Conservation (phyloP, 2,888 invertebrate genomes). For the Griposia aprilina region DNA sequence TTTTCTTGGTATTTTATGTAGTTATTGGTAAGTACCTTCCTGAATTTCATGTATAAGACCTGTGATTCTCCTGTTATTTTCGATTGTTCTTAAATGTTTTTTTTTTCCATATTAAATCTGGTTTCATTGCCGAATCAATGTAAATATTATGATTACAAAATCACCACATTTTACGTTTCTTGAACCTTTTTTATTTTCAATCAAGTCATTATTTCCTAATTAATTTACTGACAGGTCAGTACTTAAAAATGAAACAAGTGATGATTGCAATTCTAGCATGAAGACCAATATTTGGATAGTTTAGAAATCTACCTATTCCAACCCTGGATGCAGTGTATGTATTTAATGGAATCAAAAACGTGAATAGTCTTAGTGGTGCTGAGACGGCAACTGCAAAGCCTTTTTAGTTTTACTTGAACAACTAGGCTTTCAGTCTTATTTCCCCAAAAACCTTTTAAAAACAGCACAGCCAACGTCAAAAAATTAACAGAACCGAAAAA, state of each 20-base stretch:
- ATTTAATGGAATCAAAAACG: background rate
- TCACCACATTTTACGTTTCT: background rate
- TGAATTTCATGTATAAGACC: background rate
- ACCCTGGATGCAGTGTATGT: background rate
- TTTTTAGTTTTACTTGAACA: conserved; percentile 26
- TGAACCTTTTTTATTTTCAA: background rate
- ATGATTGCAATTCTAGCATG: background rate
- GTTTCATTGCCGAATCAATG: background rate
- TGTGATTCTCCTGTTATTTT: background rate
- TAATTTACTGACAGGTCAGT: background rate
- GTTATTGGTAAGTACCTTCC: conserved; percentile 10
- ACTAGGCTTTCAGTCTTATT: conserved; percentile 29
- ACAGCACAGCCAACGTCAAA: conserved; percentile 61
- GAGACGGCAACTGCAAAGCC: conserved; percentile 8
- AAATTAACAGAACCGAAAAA: conserved; percentile 74
- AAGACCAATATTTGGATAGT: background rate
- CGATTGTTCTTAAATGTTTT: background rate
- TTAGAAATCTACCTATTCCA: background rate
- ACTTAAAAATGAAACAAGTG: background rate
- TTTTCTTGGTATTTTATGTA: conserved; percentile 32
- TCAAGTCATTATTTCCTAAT: background rate
- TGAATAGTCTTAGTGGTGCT: background rate
- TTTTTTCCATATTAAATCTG: no score
- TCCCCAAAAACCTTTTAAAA: conserved; percentile 45
- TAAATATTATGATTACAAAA: background rate